Conservation (phyloP, 2,797 vertebrate species). For the Melanotaenia nigrans region DNA sequence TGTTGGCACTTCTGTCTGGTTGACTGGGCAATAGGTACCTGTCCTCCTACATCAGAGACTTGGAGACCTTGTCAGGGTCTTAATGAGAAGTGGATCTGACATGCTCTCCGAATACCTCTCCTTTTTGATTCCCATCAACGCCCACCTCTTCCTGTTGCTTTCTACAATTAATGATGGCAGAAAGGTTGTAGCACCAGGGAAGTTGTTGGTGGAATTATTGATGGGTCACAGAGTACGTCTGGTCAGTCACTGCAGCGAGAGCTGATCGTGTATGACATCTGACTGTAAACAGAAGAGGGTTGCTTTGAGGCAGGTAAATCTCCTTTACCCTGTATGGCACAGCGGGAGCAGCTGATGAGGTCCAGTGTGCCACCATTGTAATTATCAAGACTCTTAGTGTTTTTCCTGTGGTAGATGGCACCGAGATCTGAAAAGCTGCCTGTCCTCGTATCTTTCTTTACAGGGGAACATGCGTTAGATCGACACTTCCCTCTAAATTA, state of each 20-base stretch:
- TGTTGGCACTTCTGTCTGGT: slow-evolving; percentile 48
- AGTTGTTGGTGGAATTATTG: slow-evolving; percentile 69
- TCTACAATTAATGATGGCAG: slow-evolving; percentile 38
- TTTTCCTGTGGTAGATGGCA: slow-evolving; percentile 21
- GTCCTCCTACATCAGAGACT: slow-evolving; percentile 52
- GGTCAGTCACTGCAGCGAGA: slow-evolving; percentile 22
- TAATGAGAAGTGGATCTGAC: slow-evolving; percentile 74
- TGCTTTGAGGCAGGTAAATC: slow-evolving; percentile 42
- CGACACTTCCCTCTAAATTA: slow-evolving; percentile 30
- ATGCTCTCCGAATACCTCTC: slow-evolving; percentile 41
- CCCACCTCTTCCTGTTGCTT: slow-evolving; percentile 33
- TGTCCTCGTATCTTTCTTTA: slow-evolving; percentile 8
- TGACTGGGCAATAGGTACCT: slow-evolving; percentile 49
- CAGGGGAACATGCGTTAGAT: slow-evolving; percentile 20
- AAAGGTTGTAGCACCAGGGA: slow-evolving; percentile 48
- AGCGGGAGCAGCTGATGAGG: slow-evolving; percentile 21
- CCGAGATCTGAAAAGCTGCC: slow-evolving; percentile 17
- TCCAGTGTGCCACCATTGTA: slow-evolving; percentile 27
- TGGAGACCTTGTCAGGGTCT: slow-evolving; percentile 48
- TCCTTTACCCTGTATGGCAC: slow-evolving; percentile 23
- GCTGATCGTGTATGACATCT: slow-evolving; percentile 46
- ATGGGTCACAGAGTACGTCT: slow-evolving; percentile 52
- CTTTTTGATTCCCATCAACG: slow-evolving; percentile 37
- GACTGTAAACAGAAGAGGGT: slow-evolving; percentile 43
- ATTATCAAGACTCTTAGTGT: slow-evolving; percentile 31